phyloP scores from a whole-genome alignment of 2,113 vertebrate genomes.

The Pluvianellus socialis region DNA sequence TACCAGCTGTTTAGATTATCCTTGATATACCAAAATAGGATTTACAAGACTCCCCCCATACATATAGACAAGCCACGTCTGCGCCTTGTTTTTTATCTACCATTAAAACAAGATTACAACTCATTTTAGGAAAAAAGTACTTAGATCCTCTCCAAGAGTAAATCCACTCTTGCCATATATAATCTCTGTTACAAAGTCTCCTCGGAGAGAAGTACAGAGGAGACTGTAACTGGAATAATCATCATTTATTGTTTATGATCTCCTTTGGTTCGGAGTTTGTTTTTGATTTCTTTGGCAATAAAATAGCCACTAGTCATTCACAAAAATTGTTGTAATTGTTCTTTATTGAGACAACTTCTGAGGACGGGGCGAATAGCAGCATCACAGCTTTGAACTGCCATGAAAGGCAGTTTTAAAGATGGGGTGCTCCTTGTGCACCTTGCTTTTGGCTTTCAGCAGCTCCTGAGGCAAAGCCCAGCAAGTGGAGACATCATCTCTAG shows the following conservation, averaged over 20 bases:
- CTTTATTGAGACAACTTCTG: not conserved
- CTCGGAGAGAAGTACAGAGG: slow-evolving; percentile 16
- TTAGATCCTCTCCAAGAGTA: slow-evolving; percentile 51
- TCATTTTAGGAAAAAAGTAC: slow-evolving; percentile 32
- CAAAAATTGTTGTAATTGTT: not conserved
- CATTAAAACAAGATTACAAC: slow-evolving; percentile 62
- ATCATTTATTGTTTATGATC: slow-evolving; percentile 20
- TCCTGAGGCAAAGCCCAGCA: not conserved
- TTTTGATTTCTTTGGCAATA: slow-evolving; percentile 22
- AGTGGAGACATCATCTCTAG: not conserved
- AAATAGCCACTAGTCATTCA: not conserved
- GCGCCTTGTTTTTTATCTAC: slow-evolving; percentile 45
- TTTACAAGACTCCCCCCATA: not conserved
- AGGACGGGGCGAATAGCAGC: not conserved
- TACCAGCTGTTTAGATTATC: slow-evolving; percentile 40
- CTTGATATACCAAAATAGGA: slow-evolving; percentile 42
- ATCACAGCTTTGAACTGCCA: not conserved
- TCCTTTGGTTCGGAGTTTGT: not conserved
- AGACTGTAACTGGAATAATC: slow-evolving; percentile 17
- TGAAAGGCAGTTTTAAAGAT: not conserved
- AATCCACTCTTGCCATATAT: slow-evolving; percentile 43
- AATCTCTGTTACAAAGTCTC: slow-evolving; percentile 37
- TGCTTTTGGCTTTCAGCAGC: not conserved
- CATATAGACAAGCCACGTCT: not conserved
- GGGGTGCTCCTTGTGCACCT: not conserved